Conservation (phyloP, 2,888 invertebrate genomes). For the Gymnosoma rotundatum region DNA sequence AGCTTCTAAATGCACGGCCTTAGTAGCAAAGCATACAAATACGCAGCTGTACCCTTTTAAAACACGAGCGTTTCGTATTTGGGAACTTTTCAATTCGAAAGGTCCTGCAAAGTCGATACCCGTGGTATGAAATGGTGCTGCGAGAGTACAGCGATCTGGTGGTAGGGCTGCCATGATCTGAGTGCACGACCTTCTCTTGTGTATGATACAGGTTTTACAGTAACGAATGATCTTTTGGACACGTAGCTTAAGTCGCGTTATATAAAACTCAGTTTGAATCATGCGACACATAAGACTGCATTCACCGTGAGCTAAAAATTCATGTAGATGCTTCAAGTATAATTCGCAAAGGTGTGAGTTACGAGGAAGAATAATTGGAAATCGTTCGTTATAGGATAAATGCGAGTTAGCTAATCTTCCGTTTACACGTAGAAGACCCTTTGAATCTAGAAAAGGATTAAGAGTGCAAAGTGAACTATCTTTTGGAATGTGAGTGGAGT, state of each 20-base stretch:
- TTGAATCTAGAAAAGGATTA: no score
- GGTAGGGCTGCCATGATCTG: conserved; percentile 39
- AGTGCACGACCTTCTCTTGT: conserved; percentile 7
- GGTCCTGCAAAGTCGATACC: conserved; percentile 40
- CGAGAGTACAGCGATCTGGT: conserved; percentile 6
- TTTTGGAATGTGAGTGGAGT: no score
- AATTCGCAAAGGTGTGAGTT: conserved; percentile 19
- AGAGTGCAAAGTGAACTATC: background rate
- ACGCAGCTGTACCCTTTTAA: conserved; percentile 1
- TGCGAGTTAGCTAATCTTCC: background rate
- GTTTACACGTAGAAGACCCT: background rate
- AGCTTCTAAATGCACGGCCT: conserved; percentile 25
- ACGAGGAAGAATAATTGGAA: conserved; percentile 22
- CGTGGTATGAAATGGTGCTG: conserved; percentile 2
- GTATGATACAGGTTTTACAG: conserved; percentile 27
- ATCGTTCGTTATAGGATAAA: background rate
- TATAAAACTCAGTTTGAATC: background rate
- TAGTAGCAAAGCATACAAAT: conserved; percentile 4
- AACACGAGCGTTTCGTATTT: background rate
- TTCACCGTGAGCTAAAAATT: conserved; percentile 16
- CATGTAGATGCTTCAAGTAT: conserved; percentile 16
- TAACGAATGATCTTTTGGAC: background rate
- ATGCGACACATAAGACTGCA: conserved; percentile 25
- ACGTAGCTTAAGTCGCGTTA: no score
- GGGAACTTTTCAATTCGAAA: conserved; percentile 11